Conservation (phyloP, 2,797 vertebrate genomes). For the Enteromius thamalakanensis region DNA sequence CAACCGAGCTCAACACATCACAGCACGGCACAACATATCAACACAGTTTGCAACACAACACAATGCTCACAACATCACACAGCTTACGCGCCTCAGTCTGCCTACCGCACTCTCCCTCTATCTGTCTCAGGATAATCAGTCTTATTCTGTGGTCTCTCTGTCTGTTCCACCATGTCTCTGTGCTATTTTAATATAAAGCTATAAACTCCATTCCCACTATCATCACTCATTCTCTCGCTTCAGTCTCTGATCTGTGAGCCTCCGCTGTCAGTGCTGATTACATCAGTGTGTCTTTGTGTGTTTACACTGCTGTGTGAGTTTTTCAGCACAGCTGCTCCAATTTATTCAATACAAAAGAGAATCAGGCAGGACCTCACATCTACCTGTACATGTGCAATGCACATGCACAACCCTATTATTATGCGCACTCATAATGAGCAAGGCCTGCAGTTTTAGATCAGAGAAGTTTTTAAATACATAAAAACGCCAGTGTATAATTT, state of each 20-base stretch:
- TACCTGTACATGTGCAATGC: slow-evolving; percentile 38
- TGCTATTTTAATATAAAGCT: slow-evolving; percentile 50
- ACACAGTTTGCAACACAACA: background rate
- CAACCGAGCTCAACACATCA: background rate
- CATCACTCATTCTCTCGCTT: slow-evolving; percentile 38
- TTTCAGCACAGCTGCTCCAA: slow-evolving; percentile 23
- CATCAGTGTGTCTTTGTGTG: slow-evolving; percentile 48
- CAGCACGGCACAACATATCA: background rate
- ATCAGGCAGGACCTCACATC: slow-evolving; percentile 25
- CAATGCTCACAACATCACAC: background rate
- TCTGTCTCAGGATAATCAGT: slow-evolving; percentile 34
- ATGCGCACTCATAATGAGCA: slow-evolving; percentile 2
- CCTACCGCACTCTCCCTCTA: slow-evolving; percentile 8
- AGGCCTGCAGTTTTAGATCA: slow-evolving; percentile 20
- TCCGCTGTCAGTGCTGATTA: slow-evolving; percentile 44
- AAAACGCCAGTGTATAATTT: slow-evolving; percentile 26
- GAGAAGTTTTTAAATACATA: slow-evolving; percentile 35
- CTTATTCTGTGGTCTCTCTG: slow-evolving; percentile 36
- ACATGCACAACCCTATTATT: slow-evolving; percentile 27
- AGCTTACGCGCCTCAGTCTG: background rate
- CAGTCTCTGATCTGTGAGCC: slow-evolving; percentile 43
- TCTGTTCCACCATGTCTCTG: slow-evolving; percentile 25
- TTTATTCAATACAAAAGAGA: slow-evolving; percentile 26
- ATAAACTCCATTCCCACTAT: slow-evolving; percentile 45
- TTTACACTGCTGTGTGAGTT: slow-evolving; percentile 29